A percentile compares a stretch with the other conserved stretches of the same genome.
Evolutionary conservation across 2,888 invertebrate species (phyloP).

Genomic region (Philhelius pedissequus): DNA sequence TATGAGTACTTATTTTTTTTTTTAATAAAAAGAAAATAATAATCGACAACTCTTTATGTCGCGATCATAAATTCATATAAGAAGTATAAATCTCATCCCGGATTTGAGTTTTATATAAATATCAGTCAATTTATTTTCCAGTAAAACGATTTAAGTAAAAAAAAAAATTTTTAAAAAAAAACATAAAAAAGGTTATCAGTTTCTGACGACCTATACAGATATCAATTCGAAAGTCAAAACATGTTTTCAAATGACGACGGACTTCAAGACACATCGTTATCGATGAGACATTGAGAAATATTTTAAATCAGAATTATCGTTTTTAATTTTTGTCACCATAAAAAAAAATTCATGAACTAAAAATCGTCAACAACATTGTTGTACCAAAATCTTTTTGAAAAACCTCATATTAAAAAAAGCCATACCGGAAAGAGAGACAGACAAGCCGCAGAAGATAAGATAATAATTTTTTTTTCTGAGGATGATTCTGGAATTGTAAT

Average conservation of each 20-base stretch:
- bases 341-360: background rate
- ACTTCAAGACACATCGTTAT: conserved; percentile 27
- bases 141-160: background rate
- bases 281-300: conserved; percentile 53
- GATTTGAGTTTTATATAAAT: background rate
- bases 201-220: conserved; percentile 31
- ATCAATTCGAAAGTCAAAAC: conserved; percentile 56
- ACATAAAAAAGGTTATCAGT: conserved; percentile 46
- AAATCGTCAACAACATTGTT: background rate
- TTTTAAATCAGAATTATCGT: background rate
- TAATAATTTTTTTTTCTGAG: conserved; percentile 1
- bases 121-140: background rate
- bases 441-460: conserved; percentile 26
- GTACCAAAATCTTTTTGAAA: background rate
- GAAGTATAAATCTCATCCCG: background rate
- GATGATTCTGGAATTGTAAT: background rate
- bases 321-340: background rate
- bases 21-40: background rate
- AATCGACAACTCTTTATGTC: background rate
- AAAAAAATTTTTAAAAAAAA: background rate
- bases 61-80: background rate
- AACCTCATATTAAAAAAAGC: background rate
- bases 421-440: background rate
- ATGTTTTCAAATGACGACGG: conserved; percentile 36
- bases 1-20: no score